These are phyloP conservation scores for Drosophila pruinosa DNA, from an alignment of 1,140 invertebrate species.

Conservation along the genomic window DNA sequence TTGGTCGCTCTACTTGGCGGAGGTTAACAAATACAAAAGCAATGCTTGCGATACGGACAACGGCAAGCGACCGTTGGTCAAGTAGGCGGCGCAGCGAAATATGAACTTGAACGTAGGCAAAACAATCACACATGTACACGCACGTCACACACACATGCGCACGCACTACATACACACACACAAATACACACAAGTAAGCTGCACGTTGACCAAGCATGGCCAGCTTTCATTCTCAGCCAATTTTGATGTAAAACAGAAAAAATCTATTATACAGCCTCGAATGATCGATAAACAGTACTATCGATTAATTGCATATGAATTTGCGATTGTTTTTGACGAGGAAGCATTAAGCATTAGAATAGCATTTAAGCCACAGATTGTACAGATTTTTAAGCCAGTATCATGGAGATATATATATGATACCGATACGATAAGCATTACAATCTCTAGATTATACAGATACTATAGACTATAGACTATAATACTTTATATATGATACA, in stretches of 20 bases:
- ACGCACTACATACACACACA: constrained; percentile 1
- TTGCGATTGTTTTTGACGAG: background rate
- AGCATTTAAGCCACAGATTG: constrained; percentile 28
- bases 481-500: background rate
- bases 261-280: no score
- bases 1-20: constrained; percentile 95
- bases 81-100: constrained; percentile 87
- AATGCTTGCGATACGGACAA: constrained; percentile 95
- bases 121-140: constrained; percentile 11
- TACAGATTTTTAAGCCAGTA: constrained; percentile 27
- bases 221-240: background rate
- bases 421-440: background rate
- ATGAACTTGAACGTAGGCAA: constrained; percentile 53
- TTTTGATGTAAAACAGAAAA: constrained; percentile 1
- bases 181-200: background rate
- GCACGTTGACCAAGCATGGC: background rate
- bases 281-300: constrained; percentile 4
- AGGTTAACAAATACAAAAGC: constrained; percentile 96
- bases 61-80: constrained; percentile 94
- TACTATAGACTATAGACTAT: background rate
- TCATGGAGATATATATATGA: background rate
- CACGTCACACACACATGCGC: background rate
- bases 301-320: background rate
- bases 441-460: background rate
- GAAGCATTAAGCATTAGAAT: background rate